Evolutionary conservation across 2,888 invertebrate genomes (phyloP), one percentile per base, ranked within the genome.

Genomic region (Cremastinae sp.): DNA sequence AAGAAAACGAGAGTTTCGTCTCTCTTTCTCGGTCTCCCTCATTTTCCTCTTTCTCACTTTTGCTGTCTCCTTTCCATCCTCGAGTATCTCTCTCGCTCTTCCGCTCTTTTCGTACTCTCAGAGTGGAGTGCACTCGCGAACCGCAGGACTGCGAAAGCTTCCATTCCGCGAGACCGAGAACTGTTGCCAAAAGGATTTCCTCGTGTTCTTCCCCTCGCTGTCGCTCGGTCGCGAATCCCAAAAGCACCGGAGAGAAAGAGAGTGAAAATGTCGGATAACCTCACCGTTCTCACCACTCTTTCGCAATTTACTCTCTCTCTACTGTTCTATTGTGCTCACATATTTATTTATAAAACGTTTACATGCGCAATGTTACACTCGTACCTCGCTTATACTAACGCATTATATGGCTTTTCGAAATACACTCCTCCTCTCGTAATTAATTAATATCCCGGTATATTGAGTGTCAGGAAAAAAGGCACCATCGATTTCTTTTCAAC

Each of bases 171-270:
- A 39, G 37, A 74, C 62, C 64, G 69, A 62, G 69, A 58, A 69
- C 69, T 58, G 74, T 74, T 74, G 65, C 77, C 74, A 70, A 77
- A 77, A 77, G 74, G 77, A 77, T 77, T 77, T 74, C 70, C 77
- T 74, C 74, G 73, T 74, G 59, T 43, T 28, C 28, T 28, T 18
- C 9, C 39, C 59, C 35, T 9, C 53, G 9, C 69, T 14, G 20
- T 58, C 64, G 53, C n/a, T 28, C 64, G 59, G 64, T 76, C 64
- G 73, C 68, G 69, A 65, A 59, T 69, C 69, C 59, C 59, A 64
- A 64, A 73, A 64, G 69, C n/a, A n/a, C n/a, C 43, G 53, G 72
- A 68, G 69, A 68, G 72, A 53, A 64, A 76, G 69, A 69, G 59
- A 59, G 14, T 53, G 28, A 28, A 28, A 28, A 28, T 59, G 51